These are phyloP conservation scores for Philopotamus ludificatus DNA, from an alignment of 1,140 invertebrate species.

Conservation along the genomic window DNA sequence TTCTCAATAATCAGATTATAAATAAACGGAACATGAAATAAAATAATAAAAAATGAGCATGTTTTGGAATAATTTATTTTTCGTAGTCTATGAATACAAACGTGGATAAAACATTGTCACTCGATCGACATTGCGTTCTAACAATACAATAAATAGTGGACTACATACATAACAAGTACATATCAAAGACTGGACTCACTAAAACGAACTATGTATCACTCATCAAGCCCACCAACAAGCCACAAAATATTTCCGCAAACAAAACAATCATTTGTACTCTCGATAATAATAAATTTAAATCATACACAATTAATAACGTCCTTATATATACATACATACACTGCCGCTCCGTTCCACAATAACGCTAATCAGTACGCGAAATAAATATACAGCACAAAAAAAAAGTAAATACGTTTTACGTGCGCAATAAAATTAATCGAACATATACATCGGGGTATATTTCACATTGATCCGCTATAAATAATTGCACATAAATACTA, in stretches of 20 bases:
- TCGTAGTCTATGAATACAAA: conserved; percentile 37
- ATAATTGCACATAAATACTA: no score
- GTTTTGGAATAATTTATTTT: conserved; percentile 23
- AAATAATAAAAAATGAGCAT: not conserved
- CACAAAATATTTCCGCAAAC: conserved; percentile 31
- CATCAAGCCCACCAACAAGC: conserved; percentile 28
- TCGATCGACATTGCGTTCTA: conserved; percentile 33
- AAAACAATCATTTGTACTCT: conserved; percentile 42
- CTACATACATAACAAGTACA: conserved; percentile 35
- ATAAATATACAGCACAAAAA: no score
- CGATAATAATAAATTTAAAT: conserved; percentile 36
- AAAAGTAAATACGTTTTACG: no score
- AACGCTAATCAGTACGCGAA: conserved; percentile 39
- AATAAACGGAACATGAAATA: no score
- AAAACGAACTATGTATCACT: conserved; percentile 34
- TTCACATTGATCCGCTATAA: no score
- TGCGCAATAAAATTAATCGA: no score
- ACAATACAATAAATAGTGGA: conserved; percentile 40
- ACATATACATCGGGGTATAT: no score
- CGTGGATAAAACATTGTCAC: conserved; percentile 39
- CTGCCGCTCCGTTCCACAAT: conserved; percentile 5
- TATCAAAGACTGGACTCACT: conserved; percentile 2
- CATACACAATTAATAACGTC: no score
- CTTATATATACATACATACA: conserved; percentile 13
- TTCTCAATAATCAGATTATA: no score